phyloP scores from a whole-genome alignment of 2,888 invertebrate genomes.

The Diogma glabrata region DNA sequence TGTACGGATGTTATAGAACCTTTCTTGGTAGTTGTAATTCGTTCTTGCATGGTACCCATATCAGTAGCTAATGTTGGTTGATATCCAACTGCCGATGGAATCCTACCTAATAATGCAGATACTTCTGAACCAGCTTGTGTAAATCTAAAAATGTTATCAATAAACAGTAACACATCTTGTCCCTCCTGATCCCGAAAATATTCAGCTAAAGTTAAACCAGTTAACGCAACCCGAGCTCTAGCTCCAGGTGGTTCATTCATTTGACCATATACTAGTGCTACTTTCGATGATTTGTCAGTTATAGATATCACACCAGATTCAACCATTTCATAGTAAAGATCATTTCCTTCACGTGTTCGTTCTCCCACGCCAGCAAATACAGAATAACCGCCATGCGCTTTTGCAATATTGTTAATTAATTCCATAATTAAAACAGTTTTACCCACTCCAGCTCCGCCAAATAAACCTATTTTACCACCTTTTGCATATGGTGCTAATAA shows the following conservation, averaged over 20 bases:
- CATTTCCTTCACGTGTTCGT: conserved; percentile 89
- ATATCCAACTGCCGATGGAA: conserved; percentile 90
- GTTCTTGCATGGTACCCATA: conserved; percentile 95
- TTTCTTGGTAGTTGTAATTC: conserved; percentile 89
- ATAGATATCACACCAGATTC: conserved; percentile 85
- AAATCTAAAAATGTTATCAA: conserved; percentile 93
- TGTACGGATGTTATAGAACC: conserved; percentile 94
- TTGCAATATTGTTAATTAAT: conserved; percentile 89
- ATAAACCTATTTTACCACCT: conserved; percentile 89
- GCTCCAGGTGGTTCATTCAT: conserved; percentile 97
- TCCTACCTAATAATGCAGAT: conserved; percentile 87
- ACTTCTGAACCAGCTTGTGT: conserved; percentile 83
- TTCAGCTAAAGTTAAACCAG: conserved; percentile 86
- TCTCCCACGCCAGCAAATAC: conserved; percentile 95
- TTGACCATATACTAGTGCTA: conserved; percentile 83
- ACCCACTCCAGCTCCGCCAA: conserved; percentile 90
- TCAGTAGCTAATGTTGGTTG: conserved; percentile 92
- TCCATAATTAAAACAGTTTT: conserved; percentile 96
- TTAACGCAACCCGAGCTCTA: conserved; percentile 83
- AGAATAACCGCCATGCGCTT: conserved; percentile 92
- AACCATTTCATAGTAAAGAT: conserved; percentile 94
- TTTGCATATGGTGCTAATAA: conserved; percentile 84
- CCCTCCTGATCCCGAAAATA: conserved; percentile 92
- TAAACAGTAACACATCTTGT: conserved; percentile 87
- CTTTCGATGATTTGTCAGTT: conserved; percentile 76